Percentiles rank a stretch among this genome's conserved stretches.
Evolutionary conservation across 2,113 vertebrate species (phyloP).

Genomic region (Serinus canaria): DNA sequence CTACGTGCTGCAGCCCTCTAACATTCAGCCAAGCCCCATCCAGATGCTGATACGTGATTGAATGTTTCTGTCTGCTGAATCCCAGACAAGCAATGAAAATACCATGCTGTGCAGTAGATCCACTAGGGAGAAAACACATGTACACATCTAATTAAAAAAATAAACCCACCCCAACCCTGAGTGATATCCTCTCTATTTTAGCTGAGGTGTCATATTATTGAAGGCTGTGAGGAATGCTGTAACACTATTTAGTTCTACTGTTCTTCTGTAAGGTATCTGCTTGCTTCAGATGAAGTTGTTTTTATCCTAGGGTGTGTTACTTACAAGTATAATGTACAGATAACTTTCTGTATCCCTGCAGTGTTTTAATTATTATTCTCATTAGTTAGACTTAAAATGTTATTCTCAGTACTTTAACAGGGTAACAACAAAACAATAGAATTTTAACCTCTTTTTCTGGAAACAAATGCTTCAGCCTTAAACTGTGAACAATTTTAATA

Average conservation of each 20-base stretch:
- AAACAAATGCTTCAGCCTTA: not conserved
- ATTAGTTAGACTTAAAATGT: not conserved
- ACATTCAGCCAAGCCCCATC: slow-evolving; percentile 22
- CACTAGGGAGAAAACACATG: slow-evolving; percentile 39
- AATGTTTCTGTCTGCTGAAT: slow-evolving; percentile 45
- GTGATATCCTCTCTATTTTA: not conserved
- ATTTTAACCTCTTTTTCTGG: not conserved
- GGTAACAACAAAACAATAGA: not conserved
- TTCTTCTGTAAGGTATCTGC: not conserved
- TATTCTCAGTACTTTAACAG: not conserved
- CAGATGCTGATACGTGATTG: slow-evolving; percentile 19
- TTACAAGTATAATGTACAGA: not conserved
- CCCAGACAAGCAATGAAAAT: slow-evolving; percentile 33
- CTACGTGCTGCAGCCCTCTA: slow-evolving; percentile 1
- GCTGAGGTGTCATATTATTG: not conserved
- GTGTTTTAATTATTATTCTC: not conserved
- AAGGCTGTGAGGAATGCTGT: not conserved
- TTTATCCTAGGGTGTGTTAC: not conserved
- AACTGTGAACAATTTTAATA: not conserved
- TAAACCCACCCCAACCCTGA: not conserved
- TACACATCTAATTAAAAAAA: not conserved
- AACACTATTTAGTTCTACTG: not conserved
- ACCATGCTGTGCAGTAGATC: slow-evolving; percentile 1
- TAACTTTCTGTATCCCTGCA: not conserved
- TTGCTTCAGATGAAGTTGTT: not conserved